These are phyloP conservation scores for Drosophila serrata DNA, from an alignment of 1,140 invertebrate genomes.

Conservation along the genomic window DNA sequence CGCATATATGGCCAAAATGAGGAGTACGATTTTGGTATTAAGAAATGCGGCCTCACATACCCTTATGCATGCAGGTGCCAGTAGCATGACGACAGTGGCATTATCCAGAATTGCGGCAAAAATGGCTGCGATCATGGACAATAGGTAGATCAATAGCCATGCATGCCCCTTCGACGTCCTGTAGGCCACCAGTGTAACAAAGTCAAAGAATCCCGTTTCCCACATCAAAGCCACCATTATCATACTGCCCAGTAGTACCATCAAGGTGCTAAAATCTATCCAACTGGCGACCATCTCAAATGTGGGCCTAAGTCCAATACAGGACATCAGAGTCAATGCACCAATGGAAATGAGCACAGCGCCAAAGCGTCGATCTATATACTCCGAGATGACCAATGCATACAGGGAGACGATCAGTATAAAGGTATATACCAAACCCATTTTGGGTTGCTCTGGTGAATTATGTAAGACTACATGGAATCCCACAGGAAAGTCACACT, in stretches of 20 bases:
- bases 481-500: background rate
- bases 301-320: constrained; percentile 89
- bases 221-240: constrained; percentile 92
- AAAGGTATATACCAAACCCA: constrained; percentile 77
- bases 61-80: constrained; percentile 95
- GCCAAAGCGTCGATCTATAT: constrained; percentile 91
- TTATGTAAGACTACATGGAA: background rate
- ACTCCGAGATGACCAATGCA: constrained; percentile 93
- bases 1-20: constrained; percentile 91
- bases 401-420: constrained; percentile 90
- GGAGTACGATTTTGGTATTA: constrained; percentile 92
- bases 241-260: constrained; percentile 96
- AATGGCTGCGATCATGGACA: constrained; percentile 91
- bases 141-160: constrained; percentile 92
- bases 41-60: constrained; percentile 94
- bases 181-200: constrained; percentile 87
- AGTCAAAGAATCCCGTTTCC: constrained; percentile 95
- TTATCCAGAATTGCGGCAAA: constrained; percentile 94
- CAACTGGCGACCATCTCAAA: constrained; percentile 91
- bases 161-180: constrained; percentile 91
- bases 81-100: constrained; percentile 93
- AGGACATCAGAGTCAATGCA: constrained; percentile 89
- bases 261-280: constrained; percentile 93
- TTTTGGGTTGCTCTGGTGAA: no score
- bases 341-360: constrained; percentile 91